A percentile compares a stretch with the other conserved stretches of the same genome.
phyloP scores from a whole-genome alignment of 2,888 invertebrate species.

The Ceramica pisi region DNA sequence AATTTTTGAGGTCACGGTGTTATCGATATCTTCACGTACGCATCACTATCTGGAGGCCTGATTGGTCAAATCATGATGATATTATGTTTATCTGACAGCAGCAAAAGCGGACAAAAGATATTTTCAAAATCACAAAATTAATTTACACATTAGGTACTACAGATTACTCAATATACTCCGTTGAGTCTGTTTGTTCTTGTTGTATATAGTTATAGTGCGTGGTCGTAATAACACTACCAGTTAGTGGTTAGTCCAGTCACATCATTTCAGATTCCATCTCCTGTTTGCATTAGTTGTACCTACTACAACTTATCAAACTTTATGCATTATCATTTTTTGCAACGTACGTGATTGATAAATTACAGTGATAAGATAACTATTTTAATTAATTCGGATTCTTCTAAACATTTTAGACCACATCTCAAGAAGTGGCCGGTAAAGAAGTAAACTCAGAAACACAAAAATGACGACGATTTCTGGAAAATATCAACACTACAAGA shows the following conservation, averaged over 20 bases:
- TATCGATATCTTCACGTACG: slow-evolving; percentile 28
- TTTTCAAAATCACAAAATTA: slow-evolving; percentile 27
- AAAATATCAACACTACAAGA: slow-evolving; percentile 92
- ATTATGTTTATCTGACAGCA: slow-evolving; percentile 24
- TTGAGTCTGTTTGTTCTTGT: not conserved
- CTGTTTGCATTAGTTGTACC: slow-evolving; percentile 4
- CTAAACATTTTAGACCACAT: slow-evolving; percentile 23
- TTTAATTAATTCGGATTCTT: slow-evolving; percentile 27
- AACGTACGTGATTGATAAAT: slow-evolving; percentile 70
- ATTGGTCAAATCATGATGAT: slow-evolving; percentile 28
- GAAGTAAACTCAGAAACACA: not conserved
- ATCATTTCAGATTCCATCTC: slow-evolving; percentile 10
- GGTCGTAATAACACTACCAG: not conserved
- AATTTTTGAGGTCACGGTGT: slow-evolving; percentile 17
- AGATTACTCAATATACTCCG: not conserved
- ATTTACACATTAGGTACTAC: not conserved
- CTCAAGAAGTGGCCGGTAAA: slow-evolving; percentile 6
- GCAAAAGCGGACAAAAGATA: slow-evolving; percentile 19
- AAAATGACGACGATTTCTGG: slow-evolving; percentile 91
- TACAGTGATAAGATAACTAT: slow-evolving; percentile 58
- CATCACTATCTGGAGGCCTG: slow-evolving; percentile 20
- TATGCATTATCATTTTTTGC: slow-evolving; percentile 43
- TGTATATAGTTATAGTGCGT: slow-evolving; percentile 17
- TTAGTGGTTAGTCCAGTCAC: not conserved
- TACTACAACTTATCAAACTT: slow-evolving; percentile 15